Evolutionary conservation across 2,888 invertebrate genomes (phyloP).

Genomic region (Stenichneumon culpator): DNA sequence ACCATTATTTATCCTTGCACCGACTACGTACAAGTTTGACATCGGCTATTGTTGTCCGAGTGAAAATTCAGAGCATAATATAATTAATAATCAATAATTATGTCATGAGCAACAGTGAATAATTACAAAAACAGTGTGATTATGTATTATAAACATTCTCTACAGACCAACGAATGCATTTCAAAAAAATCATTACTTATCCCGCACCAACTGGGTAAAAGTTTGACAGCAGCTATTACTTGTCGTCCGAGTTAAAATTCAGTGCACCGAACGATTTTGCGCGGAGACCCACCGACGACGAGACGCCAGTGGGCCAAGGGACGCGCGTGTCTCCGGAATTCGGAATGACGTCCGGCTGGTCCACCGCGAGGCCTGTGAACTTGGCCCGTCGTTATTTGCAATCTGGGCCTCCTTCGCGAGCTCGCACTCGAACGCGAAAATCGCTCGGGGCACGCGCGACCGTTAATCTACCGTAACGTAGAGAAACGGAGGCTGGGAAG

Average conservation of each 20-base stretch:
- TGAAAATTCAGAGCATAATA: neutral
- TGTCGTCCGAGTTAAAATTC: neutral
- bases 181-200: neutral
- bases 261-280: neutral
- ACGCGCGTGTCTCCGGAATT: slow-evolving; percentile 53
- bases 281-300: slow-evolving; percentile 11
- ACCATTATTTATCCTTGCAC: neutral
- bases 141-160: neutral
- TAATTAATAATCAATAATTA: too few relatives aligned
- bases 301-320: slow-evolving; percentile 15
- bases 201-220: neutral
- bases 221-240: neutral
- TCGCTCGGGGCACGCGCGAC: slow-evolving; percentile 72
- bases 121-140: too few relatives aligned
- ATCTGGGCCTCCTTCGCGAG: slow-evolving; percentile 54
- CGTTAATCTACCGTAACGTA: slow-evolving; percentile 72
- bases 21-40: neutral
- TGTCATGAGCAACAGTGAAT: too few relatives aligned
- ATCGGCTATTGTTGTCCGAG: neutral
- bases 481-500: slow-evolving; percentile 28
- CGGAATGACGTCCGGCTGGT: slow-evolving; percentile 4
- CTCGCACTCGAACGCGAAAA: slow-evolving; percentile 54
- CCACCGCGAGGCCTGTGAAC: slow-evolving; percentile 14
- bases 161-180: neutral
- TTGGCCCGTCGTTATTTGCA: slow-evolving; percentile 60